Conservation (phyloP, 2,113 vertebrate genomes). For the Grammomys surdaster region DNA sequence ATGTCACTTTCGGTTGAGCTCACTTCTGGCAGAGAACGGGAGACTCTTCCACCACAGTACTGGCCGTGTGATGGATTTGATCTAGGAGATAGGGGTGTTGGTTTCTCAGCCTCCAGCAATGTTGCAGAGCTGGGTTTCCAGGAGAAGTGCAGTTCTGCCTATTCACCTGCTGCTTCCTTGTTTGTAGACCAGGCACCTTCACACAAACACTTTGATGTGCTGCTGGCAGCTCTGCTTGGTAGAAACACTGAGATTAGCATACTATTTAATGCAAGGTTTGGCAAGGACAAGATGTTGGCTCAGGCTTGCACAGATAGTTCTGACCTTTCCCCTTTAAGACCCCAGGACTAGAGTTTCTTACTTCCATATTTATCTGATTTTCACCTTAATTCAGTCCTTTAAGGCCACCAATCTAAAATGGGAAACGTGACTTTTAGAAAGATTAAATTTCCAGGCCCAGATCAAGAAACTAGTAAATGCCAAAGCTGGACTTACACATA, state of each 20-base stretch:
- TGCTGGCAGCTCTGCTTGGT: neutral
- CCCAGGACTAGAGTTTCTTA: neutral
- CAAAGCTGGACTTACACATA: neutral
- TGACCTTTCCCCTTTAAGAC: neutral
- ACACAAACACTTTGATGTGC: neutral
- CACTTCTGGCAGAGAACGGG: slow-evolving; percentile 75
- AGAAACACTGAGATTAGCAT: neutral
- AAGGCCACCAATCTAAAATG: slow-evolving; percentile 32
- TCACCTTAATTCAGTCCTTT: slow-evolving; percentile 57
- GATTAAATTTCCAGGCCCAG: neutral
- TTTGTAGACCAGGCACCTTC: neutral
- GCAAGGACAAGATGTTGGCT: neutral
- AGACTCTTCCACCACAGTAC: slow-evolving; percentile 67
- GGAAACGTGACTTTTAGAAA: slow-evolving; percentile 42
- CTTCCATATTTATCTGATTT: neutral
- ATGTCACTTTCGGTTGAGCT: slow-evolving; percentile 80
- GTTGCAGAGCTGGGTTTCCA: slow-evolving; percentile 15
- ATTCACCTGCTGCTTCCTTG: neutral
- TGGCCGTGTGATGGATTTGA: slow-evolving; percentile 67
- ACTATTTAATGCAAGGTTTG: neutral
- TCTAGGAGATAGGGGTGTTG: slow-evolving; percentile 70
- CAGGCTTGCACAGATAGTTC: neutral
- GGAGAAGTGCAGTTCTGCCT: neutral
- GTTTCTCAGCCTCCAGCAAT: slow-evolving; percentile 73
- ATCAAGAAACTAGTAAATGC: slow-evolving; percentile 49